Percentiles rank a stretch among this genome's conserved stretches.
Conservation (phyloP, 2,888 invertebrate species). For the Phortica magna region DNA sequence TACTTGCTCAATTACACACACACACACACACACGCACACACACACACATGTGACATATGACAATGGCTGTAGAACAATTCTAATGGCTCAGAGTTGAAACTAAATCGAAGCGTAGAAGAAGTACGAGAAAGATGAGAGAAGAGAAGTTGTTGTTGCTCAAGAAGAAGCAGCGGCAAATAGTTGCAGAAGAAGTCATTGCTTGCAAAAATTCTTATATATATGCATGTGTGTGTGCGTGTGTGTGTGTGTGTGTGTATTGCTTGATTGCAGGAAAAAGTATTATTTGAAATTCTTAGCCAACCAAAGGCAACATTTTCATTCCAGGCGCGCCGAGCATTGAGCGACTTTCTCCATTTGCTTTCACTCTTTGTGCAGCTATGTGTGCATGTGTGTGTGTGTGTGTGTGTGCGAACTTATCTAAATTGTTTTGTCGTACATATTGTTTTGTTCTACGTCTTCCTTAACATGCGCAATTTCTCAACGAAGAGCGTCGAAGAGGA, state of each 20-base stretch:
- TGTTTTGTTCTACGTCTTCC: conserved; percentile 59
- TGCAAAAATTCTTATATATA: too few species aligned
- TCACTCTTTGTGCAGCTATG: not conserved
- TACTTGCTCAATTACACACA: too few species aligned
- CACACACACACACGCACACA: not conserved
- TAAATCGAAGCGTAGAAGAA: too few species aligned
- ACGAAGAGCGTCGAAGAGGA: not conserved
- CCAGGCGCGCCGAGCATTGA: conserved; percentile 52
- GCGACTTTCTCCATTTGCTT: not conserved
- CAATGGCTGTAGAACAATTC: too few species aligned
- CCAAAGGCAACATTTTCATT: conserved; percentile 63
- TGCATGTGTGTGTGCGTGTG: too few species aligned
- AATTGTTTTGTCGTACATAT: conserved; percentile 73
- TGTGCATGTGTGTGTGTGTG: conserved; percentile 19
- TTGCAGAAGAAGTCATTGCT: too few species aligned
- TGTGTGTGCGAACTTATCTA: conserved; percentile 72
- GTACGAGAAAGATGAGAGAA: too few species aligned
- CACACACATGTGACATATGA: not conserved
- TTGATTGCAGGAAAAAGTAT: conserved; percentile 42
- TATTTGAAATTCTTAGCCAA: conserved; percentile 59
- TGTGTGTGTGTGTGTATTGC: conserved; percentile 40
- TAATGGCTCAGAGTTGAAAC: too few species aligned
- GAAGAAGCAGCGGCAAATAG: too few species aligned
- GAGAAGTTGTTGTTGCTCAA: too few species aligned
- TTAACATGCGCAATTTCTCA: not conserved